Evolutionary conservation across 1,140 invertebrate genomes (phyloP).

Genomic region (Microplitis demolitor): DNA sequence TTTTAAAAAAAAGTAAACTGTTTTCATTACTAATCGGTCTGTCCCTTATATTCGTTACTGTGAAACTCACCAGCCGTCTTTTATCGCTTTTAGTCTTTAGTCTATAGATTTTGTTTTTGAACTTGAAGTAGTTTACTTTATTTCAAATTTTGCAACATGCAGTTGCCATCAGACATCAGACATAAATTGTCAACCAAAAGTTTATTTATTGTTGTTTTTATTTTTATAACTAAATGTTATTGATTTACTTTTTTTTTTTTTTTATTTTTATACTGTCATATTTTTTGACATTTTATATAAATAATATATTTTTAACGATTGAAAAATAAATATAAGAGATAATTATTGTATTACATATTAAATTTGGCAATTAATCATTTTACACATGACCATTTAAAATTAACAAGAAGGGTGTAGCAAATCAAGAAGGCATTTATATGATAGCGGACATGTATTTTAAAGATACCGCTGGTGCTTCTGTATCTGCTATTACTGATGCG

Average conservation of each 20-base stretch:
- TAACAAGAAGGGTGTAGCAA: constrained; percentile 24
- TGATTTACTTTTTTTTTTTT: no score
- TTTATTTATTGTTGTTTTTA: no score
- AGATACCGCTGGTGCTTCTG: constrained; percentile 5
- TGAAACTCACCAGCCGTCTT: constrained; percentile 27
- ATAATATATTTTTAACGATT: no score
- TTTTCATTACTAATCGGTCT: constrained; percentile 30
- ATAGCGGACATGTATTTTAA: not conserved
- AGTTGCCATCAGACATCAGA: not conserved
- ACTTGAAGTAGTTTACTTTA: not conserved
- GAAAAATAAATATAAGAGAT: no score
- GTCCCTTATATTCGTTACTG: constrained; percentile 19
- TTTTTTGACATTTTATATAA: no score
- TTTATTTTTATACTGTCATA: no score
- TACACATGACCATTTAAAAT: constrained; percentile 23
- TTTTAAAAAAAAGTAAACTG: constrained; percentile 16
- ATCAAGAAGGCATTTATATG: constrained; percentile 14
- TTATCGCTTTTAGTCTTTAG: constrained; percentile 18
- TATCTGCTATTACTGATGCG: not conserved
- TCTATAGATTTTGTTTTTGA: not conserved
- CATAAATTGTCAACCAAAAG: no score
- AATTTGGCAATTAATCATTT: constrained; percentile 26
- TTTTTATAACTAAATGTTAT: no score
- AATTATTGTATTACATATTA: constrained; percentile 16
- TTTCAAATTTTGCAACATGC: not conserved